Conservation (phyloP, 1,140 invertebrate genomes). For the Leptinotarsa undecemlineata region DNA sequence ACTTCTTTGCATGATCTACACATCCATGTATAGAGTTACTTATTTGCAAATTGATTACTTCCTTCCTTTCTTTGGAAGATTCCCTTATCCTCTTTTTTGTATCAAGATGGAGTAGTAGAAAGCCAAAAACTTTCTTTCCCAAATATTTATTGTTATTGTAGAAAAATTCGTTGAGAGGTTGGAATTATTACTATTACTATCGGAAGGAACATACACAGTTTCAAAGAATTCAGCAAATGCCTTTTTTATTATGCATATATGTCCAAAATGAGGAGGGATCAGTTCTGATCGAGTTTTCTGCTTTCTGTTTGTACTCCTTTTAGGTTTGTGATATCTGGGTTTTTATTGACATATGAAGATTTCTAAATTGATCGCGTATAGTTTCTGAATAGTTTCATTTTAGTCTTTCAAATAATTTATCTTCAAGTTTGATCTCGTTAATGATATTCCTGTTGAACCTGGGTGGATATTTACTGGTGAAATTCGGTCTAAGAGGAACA, state of each 20-base stretch:
- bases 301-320: background rate
- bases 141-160: conserved; percentile 5
- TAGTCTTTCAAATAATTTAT: background rate
- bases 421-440: background rate
- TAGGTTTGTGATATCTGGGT: background rate
- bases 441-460: background rate
- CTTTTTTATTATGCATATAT: too few relatives aligned
- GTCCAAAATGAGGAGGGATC: conserved; percentile 12
- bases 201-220: too few relatives aligned
- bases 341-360: background rate
- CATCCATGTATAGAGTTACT: too few relatives aligned
- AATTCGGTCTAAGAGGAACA: background rate
- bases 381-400: conserved; percentile 11
- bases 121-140: too few relatives aligned
- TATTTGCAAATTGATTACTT: too few relatives aligned
- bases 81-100: too few relatives aligned
- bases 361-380: conserved; percentile 4
- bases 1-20: too few relatives aligned
- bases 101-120: too few relatives aligned
- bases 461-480: conserved; percentile 12
- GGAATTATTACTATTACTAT: too few relatives aligned
- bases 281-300: conserved; percentile 4
- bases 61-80: too few relatives aligned
- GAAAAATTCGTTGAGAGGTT: conserved; percentile 7
- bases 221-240: too few relatives aligned